Base-by-base conservation (phyloP, 2,888 invertebrate species). In the Diarsia rubi region DNA sequence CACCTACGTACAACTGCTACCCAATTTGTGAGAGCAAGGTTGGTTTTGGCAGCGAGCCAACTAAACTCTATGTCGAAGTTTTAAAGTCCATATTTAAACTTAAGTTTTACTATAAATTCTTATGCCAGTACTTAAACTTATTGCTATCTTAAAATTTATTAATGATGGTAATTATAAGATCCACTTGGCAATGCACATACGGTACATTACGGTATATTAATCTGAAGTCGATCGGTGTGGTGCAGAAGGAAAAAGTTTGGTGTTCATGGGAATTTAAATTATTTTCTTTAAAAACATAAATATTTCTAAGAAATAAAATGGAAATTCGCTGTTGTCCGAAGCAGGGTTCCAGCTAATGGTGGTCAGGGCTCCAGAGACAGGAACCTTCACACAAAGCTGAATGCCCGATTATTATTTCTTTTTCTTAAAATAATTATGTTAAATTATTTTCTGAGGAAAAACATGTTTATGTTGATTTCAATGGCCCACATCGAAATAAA, bases 71-170 rank as follows among this genome's bases (percentile, higher is more conserved):
- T 16, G 42, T 31, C 19, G 31, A 45, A 64, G 37, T 82, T 78
- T 47, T 42, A n/a, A 52, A 64, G 16, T 78, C 44, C 19, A 77
- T 77, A 82, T 77, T 82, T 45, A 67, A 67, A 63, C 54, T 76
- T 44, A 75, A 71, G 49, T 79, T 79, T 45, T 16, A 37, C 52
- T 47, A 54, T 76, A 79, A 76, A 76, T 79, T 80, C 9, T 19
- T 73, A 45, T n/a, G 19, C 14, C 3, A 3, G 19, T 12, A 73
- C n/a, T 57, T 66, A n/a, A 60, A 75, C 45, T 73, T 79, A 79
- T 54, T 62, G 16, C 79, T 31, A 59, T 60, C 16, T 60, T n/a
- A 60, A 45, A 14, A n/a, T n/a, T 31, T 47, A 52, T 54, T 67
- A 45, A 54, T 11, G 45, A n/a, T 1, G 16, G 11, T 73, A 24